These are phyloP conservation scores for Therioaphis trifolii DNA, from an alignment of 2,888 invertebrate species.

Conservation along the genomic window DNA sequence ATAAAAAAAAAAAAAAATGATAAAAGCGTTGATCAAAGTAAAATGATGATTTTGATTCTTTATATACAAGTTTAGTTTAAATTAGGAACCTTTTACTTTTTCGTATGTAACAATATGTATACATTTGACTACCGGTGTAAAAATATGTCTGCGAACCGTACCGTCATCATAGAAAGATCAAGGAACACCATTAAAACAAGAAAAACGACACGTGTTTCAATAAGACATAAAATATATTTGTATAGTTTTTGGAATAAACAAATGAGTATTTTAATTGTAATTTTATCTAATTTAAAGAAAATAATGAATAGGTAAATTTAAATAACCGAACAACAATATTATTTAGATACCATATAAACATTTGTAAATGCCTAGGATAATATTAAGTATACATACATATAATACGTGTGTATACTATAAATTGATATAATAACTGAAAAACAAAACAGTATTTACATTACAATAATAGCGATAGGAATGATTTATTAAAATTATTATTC, in stretches of 20 bases:
- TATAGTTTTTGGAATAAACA: constrained; percentile 38
- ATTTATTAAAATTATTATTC: constrained; percentile 37
- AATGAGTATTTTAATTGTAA: constrained; percentile 14
- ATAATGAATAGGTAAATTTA: constrained; percentile 27
- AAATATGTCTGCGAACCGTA: too few relatives aligned
- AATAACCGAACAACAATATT: constrained; percentile 32
- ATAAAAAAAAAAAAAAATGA: too few relatives aligned
- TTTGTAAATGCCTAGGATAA: neutral
- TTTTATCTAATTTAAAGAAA: constrained; percentile 40
- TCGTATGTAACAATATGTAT: too few relatives aligned
- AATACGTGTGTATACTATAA: neutral
- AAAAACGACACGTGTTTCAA: neutral
- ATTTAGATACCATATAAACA: constrained; percentile 15
- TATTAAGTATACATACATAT: neutral
- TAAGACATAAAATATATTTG: constrained; percentile 43
- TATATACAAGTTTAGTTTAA: too few relatives aligned
- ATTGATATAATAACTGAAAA: constrained; percentile 17
- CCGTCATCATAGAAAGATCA: too few relatives aligned
- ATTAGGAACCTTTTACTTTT: too few relatives aligned
- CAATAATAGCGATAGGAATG: constrained; percentile 24
- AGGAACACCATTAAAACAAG: too few relatives aligned
- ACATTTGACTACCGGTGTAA: too few relatives aligned
- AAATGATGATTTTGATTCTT: too few relatives aligned
- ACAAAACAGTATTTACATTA: constrained; percentile 33
- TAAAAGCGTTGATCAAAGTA: too few relatives aligned